Conservation (phyloP, 2,113 vertebrate genomes). For the Marcusenius ussheri region DNA sequence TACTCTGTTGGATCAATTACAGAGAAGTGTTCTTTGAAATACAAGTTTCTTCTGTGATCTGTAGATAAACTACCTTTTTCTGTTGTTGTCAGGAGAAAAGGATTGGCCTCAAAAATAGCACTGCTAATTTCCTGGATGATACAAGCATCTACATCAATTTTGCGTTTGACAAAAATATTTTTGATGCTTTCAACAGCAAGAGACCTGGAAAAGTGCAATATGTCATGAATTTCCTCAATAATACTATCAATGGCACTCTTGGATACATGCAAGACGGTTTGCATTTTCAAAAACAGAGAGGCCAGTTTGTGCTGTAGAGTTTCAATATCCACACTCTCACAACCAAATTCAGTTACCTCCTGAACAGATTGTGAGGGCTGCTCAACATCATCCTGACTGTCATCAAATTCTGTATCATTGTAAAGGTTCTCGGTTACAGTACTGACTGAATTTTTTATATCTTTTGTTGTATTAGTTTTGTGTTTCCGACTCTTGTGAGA, state of each 20-base stretch:
- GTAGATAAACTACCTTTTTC: too few relatives aligned
- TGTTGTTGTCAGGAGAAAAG: too few relatives aligned
- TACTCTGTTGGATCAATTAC: conserved; percentile 29
- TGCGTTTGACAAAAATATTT: background rate
- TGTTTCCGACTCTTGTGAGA: background rate
- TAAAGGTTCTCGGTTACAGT: background rate
- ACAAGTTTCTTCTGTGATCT: conserved; percentile 16
- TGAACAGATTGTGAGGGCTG: background rate
- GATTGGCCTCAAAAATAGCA: too few relatives aligned
- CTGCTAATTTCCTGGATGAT: too few relatives aligned
- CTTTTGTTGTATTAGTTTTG: background rate
- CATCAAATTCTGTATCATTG: background rate
- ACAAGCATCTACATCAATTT: too few relatives aligned
- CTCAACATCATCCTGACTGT: background rate
- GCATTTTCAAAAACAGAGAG: background rate
- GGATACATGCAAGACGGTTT: background rate
- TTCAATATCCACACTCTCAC: background rate
- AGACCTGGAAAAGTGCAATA: background rate
- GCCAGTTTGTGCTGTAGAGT: background rate
- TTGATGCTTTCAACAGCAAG: background rate
- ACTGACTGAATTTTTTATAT: background rate
- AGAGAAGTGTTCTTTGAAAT: conserved; percentile 27
- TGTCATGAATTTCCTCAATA: background rate
- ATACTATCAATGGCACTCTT: background rate
- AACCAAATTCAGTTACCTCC: background rate